Evolutionary conservation across 1,140 invertebrate species (phyloP), one percentile per base, ranked within the genome.

Genomic region (Tetragonula clypearis): DNA sequence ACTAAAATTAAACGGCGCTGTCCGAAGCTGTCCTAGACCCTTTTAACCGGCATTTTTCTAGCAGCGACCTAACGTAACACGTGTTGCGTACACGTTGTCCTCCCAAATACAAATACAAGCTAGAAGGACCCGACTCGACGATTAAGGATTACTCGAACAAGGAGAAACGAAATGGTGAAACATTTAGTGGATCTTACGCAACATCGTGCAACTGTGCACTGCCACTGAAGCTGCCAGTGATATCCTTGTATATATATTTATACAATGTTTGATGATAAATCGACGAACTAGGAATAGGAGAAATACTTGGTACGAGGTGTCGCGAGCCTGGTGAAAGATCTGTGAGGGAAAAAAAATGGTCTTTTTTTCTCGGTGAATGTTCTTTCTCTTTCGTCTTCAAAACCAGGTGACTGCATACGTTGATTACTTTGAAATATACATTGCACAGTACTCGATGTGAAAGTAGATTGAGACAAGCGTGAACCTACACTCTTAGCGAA

Each of bases 11-110:
- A 79, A 71, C 68, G 15, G 19, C 17, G 56, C 66, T 17, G 58
- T 23, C 60, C 19, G 77, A n/a, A 6, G 56, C 26, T 79, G 82
- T 84, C 82, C 82, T 84, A 84, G 82, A 84, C 82, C 82, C 82
- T 84, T 49, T 72, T 79, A 84, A 72, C 82, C 82, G 76, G 79
- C 77, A 84, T 84, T 84, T 35, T 62, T 79, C 58, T 84, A 79
- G 56, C 49, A 69, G 56, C 77, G 82, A 84, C 82, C 82, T 79
- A 84, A 23, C 82, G 76, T 68, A 84, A 84, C 77, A 41, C 26
- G 26, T 53, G 68, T 84, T 79, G 41, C 68, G 58, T 68, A n/a
- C 14, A 11, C 55, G 21, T 49, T 65, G 11, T 66, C 23, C 71
- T 23, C 30, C 62, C 15, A 56, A 82, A 41, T 19, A 19, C n/a